Evolutionary conservation across 1,140 invertebrate genomes (phyloP), one percentile per base, ranked within the genome.

Genomic region (Oedothorax gibbosus): DNA sequence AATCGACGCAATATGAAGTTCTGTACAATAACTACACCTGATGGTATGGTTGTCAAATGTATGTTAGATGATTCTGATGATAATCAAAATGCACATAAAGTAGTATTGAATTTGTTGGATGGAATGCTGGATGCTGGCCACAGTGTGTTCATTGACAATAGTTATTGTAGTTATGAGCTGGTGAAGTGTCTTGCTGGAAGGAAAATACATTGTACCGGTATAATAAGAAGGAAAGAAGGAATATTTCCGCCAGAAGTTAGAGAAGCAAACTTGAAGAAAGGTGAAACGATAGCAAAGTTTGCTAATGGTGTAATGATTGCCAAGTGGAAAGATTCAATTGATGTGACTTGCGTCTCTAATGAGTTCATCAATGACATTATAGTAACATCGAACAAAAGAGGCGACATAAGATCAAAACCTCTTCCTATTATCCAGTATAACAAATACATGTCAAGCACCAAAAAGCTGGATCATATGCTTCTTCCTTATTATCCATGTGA

Each of bases 41-140:
- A 35, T 1, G 35, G 35, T 35, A 35, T 35, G 35, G 35, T 35
- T 35, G 35, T 35, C 35, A 35, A 35, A 35, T 35, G 78, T 60
- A 72, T 20, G 64, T 57, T 71, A 7, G 66, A 81, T 72, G 68
- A 71, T n/a, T 68, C 78, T 60, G 56, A 62, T 51, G 75, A 62
- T 3, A 65, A 64, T 53, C 50, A 18, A 51, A 60, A 78, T 53
- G n/a, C 76, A 78, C 76, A 78, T 21, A 66, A 66, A 35, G 62
- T 66, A 0, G 50, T 66, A 2, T 6, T 66, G 49, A 78, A 54
- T 62, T 66, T 78, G 65, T 9, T 78, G 12, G 76, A 78, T 5
- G 76, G 62, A 78, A 78, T 78, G 76, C 50, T 78, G 8, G 76
- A 78, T 78, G 62, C 54, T 15, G 64, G 76, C 3, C 76, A 51